Evolutionary conservation across 2,888 invertebrate species (phyloP).

Genomic region (Autographa pulchrina): DNA sequence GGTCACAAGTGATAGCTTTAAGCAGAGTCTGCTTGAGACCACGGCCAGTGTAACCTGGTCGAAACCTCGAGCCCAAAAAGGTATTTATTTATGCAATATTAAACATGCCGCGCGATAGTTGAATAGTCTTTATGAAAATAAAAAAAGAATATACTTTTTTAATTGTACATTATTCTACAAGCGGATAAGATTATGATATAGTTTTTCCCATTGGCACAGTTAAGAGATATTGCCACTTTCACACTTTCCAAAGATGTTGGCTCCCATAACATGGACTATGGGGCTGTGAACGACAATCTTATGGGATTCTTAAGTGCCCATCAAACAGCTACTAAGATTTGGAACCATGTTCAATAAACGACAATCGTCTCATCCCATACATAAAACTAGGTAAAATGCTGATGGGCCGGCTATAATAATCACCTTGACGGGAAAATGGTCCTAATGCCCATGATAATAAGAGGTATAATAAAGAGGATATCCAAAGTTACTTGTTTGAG

Average conservation of each 20-base stretch:
- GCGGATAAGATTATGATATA: no score
- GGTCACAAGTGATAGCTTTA: no score
- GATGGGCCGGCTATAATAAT: slow-evolving; percentile 3
- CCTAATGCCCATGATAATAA: not conserved
- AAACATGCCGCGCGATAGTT: no score
- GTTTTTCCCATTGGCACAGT: not conserved
- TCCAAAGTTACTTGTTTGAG: not conserved
- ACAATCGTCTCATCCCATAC: not conserved
- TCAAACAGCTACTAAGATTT: slow-evolving; percentile 1
- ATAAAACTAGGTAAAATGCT: not conserved
- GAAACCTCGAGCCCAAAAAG: no score
- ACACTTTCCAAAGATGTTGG: not conserved
- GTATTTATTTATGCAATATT: no score
- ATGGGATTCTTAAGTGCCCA: slow-evolving; percentile 4
- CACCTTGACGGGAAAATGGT: not conserved
- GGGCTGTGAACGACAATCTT: not conserved
- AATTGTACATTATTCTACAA: no score
- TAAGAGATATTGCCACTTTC: not conserved
- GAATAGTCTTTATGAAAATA: no score
- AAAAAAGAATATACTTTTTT: no score
- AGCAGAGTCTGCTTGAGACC: no score
- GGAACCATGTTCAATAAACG: slow-evolving; percentile 1
- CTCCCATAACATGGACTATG: not conserved
- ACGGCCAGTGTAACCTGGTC: no score
- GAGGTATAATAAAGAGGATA: not conserved